phyloP scores from a whole-genome alignment of 2,888 invertebrate species.

The Apamea anceps region DNA sequence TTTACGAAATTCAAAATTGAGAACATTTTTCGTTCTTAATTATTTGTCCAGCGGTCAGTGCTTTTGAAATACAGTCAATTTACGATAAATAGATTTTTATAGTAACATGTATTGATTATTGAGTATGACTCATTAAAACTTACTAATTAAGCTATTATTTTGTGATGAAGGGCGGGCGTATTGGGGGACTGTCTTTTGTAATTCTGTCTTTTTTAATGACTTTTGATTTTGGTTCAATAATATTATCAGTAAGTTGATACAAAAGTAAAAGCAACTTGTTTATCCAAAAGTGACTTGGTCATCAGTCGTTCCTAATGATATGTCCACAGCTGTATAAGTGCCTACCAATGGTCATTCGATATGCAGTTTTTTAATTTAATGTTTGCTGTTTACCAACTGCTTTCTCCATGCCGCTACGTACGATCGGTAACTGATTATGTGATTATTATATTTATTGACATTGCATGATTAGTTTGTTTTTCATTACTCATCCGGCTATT shows the following conservation, averaged over 20 bases:
- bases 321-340: not conserved
- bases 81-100: no score
- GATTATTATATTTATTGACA: not conserved
- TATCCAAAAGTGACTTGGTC: not conserved
- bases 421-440: slow-evolving; percentile 1
- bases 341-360: not conserved
- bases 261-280: not conserved
- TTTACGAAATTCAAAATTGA: not conserved
- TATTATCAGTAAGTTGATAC: not conserved
- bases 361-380: not conserved
- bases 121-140: not conserved
- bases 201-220: no score
- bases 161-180: not conserved
- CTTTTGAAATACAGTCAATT: not conserved
- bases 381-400: not conserved
- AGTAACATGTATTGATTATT: no score
- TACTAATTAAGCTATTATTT: not conserved
- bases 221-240: not conserved
- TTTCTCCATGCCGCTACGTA: not conserved
- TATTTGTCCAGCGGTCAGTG: not conserved
- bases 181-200: no score
- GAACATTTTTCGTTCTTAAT: not conserved
- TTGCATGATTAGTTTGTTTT: slow-evolving; percentile 4
- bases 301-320: not conserved
- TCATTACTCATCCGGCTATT: not conserved